Conservation (phyloP, 2,888 invertebrate genomes). For the Agrochola circellaris region DNA sequence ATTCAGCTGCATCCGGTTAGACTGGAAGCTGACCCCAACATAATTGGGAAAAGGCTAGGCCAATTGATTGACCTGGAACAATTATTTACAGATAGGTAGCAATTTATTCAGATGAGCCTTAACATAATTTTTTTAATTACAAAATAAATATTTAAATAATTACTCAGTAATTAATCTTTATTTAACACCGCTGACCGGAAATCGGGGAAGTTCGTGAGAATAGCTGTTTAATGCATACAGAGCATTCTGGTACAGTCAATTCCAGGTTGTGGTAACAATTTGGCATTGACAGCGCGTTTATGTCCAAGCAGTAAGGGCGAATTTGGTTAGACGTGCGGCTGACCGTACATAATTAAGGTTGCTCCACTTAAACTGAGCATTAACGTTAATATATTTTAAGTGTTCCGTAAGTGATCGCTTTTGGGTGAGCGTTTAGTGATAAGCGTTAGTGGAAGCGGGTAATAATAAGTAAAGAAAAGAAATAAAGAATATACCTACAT, state of each 20-base stretch:
- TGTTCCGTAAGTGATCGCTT: slow-evolving; percentile 75
- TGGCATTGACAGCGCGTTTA: not conserved
- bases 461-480: not conserved
- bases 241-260: slow-evolving; percentile 22
- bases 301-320: not conserved
- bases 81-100: not conserved
- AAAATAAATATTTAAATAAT: slow-evolving; percentile 52
- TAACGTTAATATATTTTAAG: slow-evolving; percentile 82
- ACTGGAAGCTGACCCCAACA: no score
- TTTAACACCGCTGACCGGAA: slow-evolving; percentile 48
- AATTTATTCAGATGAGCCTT: not conserved
- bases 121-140: not conserved
- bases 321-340: not conserved
- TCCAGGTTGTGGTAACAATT: no score
- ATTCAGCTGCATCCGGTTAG: no score
- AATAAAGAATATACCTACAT: not conserved
- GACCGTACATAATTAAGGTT: slow-evolving; percentile 62
- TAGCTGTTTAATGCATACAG: slow-evolving; percentile 15
- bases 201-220: slow-evolving; percentile 50
- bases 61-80: no score
- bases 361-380: slow-evolving; percentile 81
- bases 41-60: no score
- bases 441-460: slow-evolving; percentile 63
- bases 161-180: slow-evolving; percentile 55
- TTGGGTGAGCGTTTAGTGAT: slow-evolving; percentile 51